Evolutionary conservation across 1,140 invertebrate genomes (phyloP).

Genomic region (Gyrodactylus bullatarudis): DNA sequence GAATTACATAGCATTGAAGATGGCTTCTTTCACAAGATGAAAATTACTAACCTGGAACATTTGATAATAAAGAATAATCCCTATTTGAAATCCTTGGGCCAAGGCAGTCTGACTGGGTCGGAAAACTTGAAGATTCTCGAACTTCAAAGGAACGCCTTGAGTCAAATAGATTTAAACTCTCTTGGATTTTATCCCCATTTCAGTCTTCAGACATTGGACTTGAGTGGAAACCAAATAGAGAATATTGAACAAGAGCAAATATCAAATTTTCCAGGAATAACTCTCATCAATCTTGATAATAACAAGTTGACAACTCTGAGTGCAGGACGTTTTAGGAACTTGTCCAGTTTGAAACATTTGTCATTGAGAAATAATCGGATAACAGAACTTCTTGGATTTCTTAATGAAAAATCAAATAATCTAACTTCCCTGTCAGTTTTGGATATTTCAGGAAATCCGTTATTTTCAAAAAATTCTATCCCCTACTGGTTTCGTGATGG

Average conservation of each 20-base stretch:
- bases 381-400: not conserved
- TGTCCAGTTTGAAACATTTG: not conserved
- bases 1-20: not conserved
- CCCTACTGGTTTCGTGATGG: not conserved
- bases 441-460: not conserved
- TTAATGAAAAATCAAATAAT: not conserved
- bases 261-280: not conserved
- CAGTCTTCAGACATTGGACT: not conserved
- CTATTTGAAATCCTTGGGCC: not conserved
- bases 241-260: not conserved
- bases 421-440: not conserved
- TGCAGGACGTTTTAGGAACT: not conserved
- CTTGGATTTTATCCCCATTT: not conserved
- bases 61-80: not conserved
- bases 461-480: not conserved
- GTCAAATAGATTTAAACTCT: not conserved
- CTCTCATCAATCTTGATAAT: not conserved
- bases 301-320: not conserved
- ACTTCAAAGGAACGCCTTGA: not conserved
- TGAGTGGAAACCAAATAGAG: not conserved
- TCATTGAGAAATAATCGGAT: not conserved
- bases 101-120: not conserved
- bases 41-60: not conserved
- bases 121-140: not conserved
- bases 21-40: not conserved